Evolutionary conservation across 2,888 invertebrate species (phyloP).

Genomic region (Synanthedon tipuliformis): DNA sequence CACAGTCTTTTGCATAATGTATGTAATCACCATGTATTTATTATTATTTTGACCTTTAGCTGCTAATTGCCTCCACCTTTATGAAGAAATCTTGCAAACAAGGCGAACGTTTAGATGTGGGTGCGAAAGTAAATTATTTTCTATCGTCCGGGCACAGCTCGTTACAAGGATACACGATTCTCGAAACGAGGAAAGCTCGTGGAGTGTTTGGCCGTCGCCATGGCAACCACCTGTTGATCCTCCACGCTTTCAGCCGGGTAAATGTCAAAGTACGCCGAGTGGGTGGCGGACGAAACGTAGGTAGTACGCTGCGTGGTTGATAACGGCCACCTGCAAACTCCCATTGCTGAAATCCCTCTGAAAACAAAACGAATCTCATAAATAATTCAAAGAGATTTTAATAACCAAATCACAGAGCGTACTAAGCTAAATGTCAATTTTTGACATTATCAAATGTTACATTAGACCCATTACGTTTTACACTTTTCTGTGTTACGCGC

Average conservation of each 20-base stretch:
- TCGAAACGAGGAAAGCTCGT: conserved; percentile 15
- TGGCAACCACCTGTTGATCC: conserved; percentile 49
- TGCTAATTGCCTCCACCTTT: background rate
- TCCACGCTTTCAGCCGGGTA: conserved; percentile 7
- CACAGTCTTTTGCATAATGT: background rate
- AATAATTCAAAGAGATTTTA: background rate
- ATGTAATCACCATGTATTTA: background rate
- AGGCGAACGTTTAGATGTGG: background rate
- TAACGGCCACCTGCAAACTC: background rate
- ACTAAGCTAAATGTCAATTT: background rate
- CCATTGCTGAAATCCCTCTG: background rate
- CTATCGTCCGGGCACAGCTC: background rate
- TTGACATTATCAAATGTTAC: background rate
- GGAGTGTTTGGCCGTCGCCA: conserved; percentile 31
- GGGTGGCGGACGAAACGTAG: background rate
- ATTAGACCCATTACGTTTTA: too few species aligned
- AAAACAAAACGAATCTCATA: background rate
- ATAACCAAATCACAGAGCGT: background rate
- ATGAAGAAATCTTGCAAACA: background rate
- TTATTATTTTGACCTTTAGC: background rate
- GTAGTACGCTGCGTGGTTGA: background rate
- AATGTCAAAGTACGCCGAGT: conserved; percentile 42
- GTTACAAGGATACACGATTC: background rate
- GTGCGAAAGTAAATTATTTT: background rate
- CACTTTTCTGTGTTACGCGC: too few species aligned